Evolutionary conservation across 2,888 invertebrate genomes (phyloP), one percentile per base, ranked within the genome.

Genomic region (Thelaira solivaga): DNA sequence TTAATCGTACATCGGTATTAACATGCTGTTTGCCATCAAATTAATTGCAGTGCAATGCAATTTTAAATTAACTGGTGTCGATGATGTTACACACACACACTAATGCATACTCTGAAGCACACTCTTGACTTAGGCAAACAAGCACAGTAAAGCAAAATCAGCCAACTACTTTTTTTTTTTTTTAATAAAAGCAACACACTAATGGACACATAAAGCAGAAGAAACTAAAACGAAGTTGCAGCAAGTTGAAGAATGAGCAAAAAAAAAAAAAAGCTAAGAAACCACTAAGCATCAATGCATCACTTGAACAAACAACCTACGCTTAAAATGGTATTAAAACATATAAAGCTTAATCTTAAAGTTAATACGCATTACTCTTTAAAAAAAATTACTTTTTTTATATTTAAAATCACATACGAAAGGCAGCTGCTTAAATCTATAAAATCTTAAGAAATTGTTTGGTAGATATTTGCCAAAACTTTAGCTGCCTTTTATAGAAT

Each of bases 1-100:
- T 74, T 78, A 78, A 78, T 78, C 78, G 74, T 71, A 78, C 69
- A 78, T 74, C 74, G 78, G 69, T 77, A 74, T 74, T 78, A 78
- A 74, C 78, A 78, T 78, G 74, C 69, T 78, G 74, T 74, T 78
- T 65, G 74, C 78, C 69, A 74, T 78, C 74, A 78, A 78, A 78
- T 78, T 78, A 78, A 78, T 78, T 69, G 78, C 69, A 43, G 74
- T 71, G 74, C 78, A 68, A 55, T 65, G 67, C 74, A 74, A 71
- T 74, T 78, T 78, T 74, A 71, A 78, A 78, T 78, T 69, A 78
- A 71, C 78, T 69, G 53, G 69, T 74, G 78, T 78, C 74, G 78
- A 78, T 71, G 74, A 78, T 78, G 69, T 74, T 65, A 45, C 65
- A 41, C 24, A 73, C 7, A 64, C 41, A 64, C 18, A 41, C 62